These are phyloP conservation scores for Psammodynastes pulverulentus DNA, from an alignment of 2,113 vertebrate genomes.

Conservation along the genomic window DNA sequence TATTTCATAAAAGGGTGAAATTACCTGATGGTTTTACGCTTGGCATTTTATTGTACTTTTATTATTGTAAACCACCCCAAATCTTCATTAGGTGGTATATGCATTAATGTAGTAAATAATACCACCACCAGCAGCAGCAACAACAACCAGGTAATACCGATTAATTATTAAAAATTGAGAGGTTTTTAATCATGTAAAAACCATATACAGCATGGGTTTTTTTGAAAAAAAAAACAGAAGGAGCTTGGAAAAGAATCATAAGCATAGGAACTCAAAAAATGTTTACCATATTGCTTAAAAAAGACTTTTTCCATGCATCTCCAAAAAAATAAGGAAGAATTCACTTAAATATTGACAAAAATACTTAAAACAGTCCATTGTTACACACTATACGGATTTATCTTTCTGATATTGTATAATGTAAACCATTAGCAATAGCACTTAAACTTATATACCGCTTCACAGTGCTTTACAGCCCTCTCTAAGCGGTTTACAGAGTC, in stretches of 20 bases:
- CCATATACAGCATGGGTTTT: not conserved
- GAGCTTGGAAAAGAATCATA: not conserved
- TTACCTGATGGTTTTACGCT: not conserved
- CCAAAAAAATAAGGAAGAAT: not conserved
- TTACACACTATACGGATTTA: not conserved
- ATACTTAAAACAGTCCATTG: not conserved
- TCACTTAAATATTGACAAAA: not conserved
- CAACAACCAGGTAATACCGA: not conserved
- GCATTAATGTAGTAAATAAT: not conserved
- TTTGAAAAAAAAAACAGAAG: not conserved
- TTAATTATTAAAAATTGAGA: not conserved
- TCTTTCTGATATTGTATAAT: not conserved
- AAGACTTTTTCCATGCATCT: not conserved
- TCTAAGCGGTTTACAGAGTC: too few species aligned
- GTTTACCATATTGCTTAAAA: not conserved
- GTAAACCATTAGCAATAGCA: not conserved
- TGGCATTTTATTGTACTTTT: not conserved
- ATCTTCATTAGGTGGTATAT: not conserved
- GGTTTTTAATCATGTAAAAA: not conserved
- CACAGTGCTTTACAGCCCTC: too few species aligned
- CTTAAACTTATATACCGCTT: too few species aligned
- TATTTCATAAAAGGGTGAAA: not conserved
- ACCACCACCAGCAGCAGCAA: not conserved
- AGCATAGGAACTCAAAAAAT: not conserved
- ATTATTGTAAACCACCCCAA: not conserved